Percentiles rank a stretch among this genome's conserved stretches.
These are phyloP conservation scores for Tethya wilhelma DNA, from an alignment of 37 sponge, comb jelly and placozoan species.

Conservation along the genomic window DNA sequence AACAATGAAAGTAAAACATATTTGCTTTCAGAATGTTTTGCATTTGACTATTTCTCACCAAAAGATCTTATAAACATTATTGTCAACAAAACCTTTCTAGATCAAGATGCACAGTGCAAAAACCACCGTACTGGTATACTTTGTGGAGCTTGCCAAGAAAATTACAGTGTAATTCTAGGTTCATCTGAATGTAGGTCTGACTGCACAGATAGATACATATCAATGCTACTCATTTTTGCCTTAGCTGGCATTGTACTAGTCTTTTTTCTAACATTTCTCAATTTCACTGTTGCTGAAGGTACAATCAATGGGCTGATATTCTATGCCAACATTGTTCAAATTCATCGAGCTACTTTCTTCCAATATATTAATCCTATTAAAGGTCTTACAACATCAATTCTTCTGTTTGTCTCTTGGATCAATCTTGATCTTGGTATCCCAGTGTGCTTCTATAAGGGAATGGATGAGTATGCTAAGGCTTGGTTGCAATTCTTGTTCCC, in stretches of 20 bases:
- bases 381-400: too few species aligned
- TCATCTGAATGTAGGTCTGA: conserved; percentile 6
- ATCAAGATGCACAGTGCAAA: conserved; percentile 36
- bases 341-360: conserved; percentile 5
- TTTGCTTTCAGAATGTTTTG: too few species aligned
- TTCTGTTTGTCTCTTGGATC: too few species aligned
- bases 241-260: conserved; percentile 38
- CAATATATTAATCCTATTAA: too few species aligned
- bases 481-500: too few species aligned
- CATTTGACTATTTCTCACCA: too few species aligned
- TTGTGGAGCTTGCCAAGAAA: conserved; percentile 44
- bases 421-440: too few species aligned
- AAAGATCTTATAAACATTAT: neutral
- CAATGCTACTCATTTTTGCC: conserved; percentile 10
- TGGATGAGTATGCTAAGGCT: too few species aligned
- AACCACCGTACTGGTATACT: conserved; percentile 41
- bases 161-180: conserved; percentile 33
- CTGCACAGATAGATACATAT: conserved; percentile 4
- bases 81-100: neutral
- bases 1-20: neutral
- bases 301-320: conserved; percentile 57
- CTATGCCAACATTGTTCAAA: conserved; percentile 34
- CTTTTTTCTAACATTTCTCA: conserved; percentile 15
- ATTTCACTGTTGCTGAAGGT: conserved; percentile 51
- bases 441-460: too few species aligned